Conservation (phyloP, 2,113 vertebrate genomes). For the Stegastes partitus region DNA sequence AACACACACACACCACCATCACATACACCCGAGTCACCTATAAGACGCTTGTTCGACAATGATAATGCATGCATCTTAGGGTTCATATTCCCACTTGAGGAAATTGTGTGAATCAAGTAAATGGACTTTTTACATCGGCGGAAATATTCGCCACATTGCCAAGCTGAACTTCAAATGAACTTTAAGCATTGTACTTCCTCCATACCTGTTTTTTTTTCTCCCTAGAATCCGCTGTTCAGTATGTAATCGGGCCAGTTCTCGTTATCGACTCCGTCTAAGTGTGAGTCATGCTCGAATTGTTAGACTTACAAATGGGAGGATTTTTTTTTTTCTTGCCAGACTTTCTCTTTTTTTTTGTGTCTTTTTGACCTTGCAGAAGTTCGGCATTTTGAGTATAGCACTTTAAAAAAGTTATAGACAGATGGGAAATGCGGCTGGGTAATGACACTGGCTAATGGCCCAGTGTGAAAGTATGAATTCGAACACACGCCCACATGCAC, state of each 20-base stretch:
- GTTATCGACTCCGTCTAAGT: slow-evolving; percentile 17
- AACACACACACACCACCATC: not conserved
- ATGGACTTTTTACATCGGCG: slow-evolving; percentile 5
- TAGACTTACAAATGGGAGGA: slow-evolving; percentile 24
- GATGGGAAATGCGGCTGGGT: slow-evolving; percentile 33
- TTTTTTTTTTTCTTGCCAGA: slow-evolving; percentile 37
- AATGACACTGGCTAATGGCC: slow-evolving; percentile 55
- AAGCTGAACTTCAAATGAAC: slow-evolving; percentile 53
- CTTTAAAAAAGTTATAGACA: slow-evolving; percentile 44
- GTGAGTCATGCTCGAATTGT: slow-evolving; percentile 53
- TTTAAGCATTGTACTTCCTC: slow-evolving; percentile 13
- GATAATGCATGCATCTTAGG: not conserved
- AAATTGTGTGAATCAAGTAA: slow-evolving; percentile 15
- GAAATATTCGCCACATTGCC: slow-evolving; percentile 8
- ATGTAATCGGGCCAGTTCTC: slow-evolving; percentile 25
- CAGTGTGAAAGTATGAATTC: slow-evolving; percentile 43
- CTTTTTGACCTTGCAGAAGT: slow-evolving; percentile 55
- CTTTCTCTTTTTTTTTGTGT: slow-evolving; percentile 5
- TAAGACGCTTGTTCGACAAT: not conserved
- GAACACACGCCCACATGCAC: slow-evolving; percentile 33
- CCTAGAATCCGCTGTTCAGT: slow-evolving; percentile 4
- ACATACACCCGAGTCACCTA: slow-evolving; percentile 11
- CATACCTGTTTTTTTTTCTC: slow-evolving; percentile 19
- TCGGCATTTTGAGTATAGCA: slow-evolving; percentile 32
- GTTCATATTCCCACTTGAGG: slow-evolving; percentile 15